Conservation (phyloP, 2,797 vertebrate genomes). For the Eleutherodactylus coqui region DNA sequence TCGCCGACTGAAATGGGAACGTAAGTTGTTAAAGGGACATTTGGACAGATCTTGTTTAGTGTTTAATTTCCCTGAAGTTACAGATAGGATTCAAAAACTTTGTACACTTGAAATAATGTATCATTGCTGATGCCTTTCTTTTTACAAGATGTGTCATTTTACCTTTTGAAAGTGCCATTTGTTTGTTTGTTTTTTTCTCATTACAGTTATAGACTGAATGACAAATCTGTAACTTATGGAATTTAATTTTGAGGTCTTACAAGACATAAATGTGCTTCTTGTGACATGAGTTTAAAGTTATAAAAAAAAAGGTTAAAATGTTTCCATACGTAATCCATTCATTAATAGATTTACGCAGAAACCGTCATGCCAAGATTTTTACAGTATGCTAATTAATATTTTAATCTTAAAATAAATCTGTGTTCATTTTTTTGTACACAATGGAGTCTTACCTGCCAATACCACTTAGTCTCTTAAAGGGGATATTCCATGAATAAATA, state of each 20-base stretch:
- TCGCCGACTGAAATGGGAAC: slow-evolving; percentile 76
- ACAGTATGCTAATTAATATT: background rate
- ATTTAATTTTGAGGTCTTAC: slow-evolving; percentile 15
- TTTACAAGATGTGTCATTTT: slow-evolving; percentile 71
- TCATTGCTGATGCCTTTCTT: slow-evolving; percentile 68
- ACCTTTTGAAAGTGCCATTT: slow-evolving; percentile 81
- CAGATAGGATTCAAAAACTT: slow-evolving; percentile 79
- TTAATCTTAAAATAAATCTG: background rate
- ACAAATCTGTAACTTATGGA: slow-evolving; percentile 71
- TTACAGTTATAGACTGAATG: slow-evolving; percentile 81
- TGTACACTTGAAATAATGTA: slow-evolving; percentile 75
- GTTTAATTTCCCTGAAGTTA: slow-evolving; percentile 87
- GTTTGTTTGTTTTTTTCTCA: slow-evolving; percentile 81
- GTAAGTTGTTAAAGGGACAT: slow-evolving; percentile 91
- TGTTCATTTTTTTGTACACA: background rate
- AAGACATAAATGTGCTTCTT: slow-evolving; percentile 47
- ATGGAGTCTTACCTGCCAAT: background rate
- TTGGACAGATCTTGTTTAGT: slow-evolving; percentile 73
- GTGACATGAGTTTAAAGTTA: slow-evolving; percentile 30
- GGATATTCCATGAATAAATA: too few species aligned
- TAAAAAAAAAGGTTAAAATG: slow-evolving; percentile 32
- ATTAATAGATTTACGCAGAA: slow-evolving; percentile 20
- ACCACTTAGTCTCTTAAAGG: too few species aligned
- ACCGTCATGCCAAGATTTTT: background rate
- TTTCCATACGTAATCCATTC: slow-evolving; percentile 39